phyloP scores from a whole-genome alignment of 2,888 invertebrate species.

The Meloe dianella region DNA sequence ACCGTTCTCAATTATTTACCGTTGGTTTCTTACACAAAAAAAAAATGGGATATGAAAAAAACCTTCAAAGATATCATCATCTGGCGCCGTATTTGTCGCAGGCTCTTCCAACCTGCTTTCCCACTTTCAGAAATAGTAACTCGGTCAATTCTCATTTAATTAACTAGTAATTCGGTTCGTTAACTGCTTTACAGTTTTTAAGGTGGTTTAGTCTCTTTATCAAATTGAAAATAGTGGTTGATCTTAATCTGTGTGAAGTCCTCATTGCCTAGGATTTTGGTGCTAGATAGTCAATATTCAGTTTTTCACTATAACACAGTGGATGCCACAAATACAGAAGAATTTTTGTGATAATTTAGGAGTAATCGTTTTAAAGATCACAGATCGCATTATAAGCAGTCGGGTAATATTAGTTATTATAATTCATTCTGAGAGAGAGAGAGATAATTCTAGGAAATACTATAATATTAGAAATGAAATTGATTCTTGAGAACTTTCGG shows the following conservation, averaged over 20 bases:
- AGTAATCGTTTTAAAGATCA: too few species aligned
- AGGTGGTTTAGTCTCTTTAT: too few species aligned
- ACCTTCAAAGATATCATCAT: slow-evolving; percentile 3
- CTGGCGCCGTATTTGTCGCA: slow-evolving; percentile 6
- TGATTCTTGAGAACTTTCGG: neutral
- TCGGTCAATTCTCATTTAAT: slow-evolving; percentile 3
- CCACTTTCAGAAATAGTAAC: neutral
- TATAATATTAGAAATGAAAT: neutral
- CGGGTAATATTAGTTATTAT: neutral
- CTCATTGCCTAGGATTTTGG: too few species aligned
- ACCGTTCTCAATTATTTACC: neutral
- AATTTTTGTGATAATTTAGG: too few species aligned
- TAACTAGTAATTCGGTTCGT: neutral
- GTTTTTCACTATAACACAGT: too few species aligned
- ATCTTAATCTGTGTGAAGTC: too few species aligned
- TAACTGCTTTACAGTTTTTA: neutral
- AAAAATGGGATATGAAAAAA: neutral
- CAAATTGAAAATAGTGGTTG: too few species aligned
- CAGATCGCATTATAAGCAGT: neutral
- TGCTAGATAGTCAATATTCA: too few species aligned
- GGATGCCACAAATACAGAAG: too few species aligned
- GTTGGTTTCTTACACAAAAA: neutral
- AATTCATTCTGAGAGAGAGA: neutral
- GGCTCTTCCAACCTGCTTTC: slow-evolving; percentile 1
- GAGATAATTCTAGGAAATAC: neutral